These are phyloP conservation scores for Craseonycteris thonglongyai DNA, from an alignment of 2,113 vertebrate genomes.

Conservation along the genomic window DNA sequence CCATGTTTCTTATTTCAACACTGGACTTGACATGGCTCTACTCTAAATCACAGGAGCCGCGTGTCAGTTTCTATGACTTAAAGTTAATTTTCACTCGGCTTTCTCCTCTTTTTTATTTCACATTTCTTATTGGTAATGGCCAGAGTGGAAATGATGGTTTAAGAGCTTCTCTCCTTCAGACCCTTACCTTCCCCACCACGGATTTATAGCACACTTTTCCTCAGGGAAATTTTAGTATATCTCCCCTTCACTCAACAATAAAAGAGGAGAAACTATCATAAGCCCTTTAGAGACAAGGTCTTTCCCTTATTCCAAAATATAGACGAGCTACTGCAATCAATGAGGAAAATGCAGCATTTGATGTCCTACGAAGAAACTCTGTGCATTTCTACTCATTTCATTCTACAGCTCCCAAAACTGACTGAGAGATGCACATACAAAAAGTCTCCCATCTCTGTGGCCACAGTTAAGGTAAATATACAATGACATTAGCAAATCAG, in stretches of 20 bases:
- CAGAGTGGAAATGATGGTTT: conserved; percentile 7
- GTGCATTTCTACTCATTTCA: not conserved
- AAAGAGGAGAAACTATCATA: conserved; percentile 34
- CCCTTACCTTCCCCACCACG: not conserved
- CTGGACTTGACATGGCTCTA: conserved; percentile 18
- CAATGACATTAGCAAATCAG: no score
- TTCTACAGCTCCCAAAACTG: not conserved
- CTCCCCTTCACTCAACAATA: conserved; percentile 6
- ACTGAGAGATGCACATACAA: not conserved
- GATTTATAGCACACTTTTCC: conserved; percentile 45
- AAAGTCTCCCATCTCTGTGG: not conserved
- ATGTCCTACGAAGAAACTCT: not conserved
- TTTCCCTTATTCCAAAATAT: not conserved
- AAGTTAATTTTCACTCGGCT: conserved; percentile 41
- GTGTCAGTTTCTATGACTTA: conserved; percentile 42
- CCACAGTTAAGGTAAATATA: no score
- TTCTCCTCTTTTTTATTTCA: conserved; percentile 25
- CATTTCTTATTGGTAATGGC: conserved; percentile 38
- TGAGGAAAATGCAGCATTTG: not conserved
- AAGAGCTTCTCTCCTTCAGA: not conserved
- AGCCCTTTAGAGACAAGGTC: not conserved
- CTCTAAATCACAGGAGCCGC: conserved; percentile 44
- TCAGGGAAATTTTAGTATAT: conserved; percentile 8
- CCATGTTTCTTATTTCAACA: conserved; percentile 54
- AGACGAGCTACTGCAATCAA: not conserved